These are phyloP conservation scores for Empis stercorea DNA, from an alignment of 2,888 invertebrate genomes.

Conservation along the genomic window DNA sequence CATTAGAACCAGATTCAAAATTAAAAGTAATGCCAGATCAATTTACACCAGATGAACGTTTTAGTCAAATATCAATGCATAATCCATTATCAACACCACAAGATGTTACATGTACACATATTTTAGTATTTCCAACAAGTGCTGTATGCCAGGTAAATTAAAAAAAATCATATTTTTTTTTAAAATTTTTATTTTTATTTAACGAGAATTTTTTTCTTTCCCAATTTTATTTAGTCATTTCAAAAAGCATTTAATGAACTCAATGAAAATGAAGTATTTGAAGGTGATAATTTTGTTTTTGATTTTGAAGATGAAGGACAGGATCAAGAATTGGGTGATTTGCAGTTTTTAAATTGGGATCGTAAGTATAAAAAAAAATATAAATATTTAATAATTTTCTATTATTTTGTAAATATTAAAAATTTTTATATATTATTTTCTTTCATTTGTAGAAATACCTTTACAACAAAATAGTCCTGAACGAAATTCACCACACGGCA, in stretches of 20 bases:
- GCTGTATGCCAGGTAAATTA: conserved; percentile 83
- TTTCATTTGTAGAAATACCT: conserved; percentile 14
- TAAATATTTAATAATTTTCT: too few relatives aligned
- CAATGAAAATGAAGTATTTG: conserved; percentile 34
- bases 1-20: conserved; percentile 80
- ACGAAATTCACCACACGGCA: conserved; percentile 40
- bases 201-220: conserved; percentile 13
- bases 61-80: conserved; percentile 75
- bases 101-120: conserved; percentile 95
- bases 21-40: conserved; percentile 88
- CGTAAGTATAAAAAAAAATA: conserved; percentile 21
- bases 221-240: too few relatives aligned
- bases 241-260: conserved; percentile 59
- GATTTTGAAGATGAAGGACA: conserved; percentile 45
- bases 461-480: conserved; percentile 45
- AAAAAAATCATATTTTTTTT: conserved; percentile 5
- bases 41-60: conserved; percentile 89
- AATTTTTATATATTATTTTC: too few relatives aligned
- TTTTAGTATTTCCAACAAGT: conserved; percentile 95
- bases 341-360: conserved; percentile 59
- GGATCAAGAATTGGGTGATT: conserved; percentile 35
- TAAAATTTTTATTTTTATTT: neutral
- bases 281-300: conserved; percentile 53
- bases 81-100: conserved; percentile 88
- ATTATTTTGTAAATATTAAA: too few relatives aligned